Percentiles rank a stretch among this genome's conserved stretches.
These are phyloP conservation scores for Fundulus diaphanus DNA, from an alignment of 2,797 vertebrate genomes.

Conservation along the genomic window DNA sequence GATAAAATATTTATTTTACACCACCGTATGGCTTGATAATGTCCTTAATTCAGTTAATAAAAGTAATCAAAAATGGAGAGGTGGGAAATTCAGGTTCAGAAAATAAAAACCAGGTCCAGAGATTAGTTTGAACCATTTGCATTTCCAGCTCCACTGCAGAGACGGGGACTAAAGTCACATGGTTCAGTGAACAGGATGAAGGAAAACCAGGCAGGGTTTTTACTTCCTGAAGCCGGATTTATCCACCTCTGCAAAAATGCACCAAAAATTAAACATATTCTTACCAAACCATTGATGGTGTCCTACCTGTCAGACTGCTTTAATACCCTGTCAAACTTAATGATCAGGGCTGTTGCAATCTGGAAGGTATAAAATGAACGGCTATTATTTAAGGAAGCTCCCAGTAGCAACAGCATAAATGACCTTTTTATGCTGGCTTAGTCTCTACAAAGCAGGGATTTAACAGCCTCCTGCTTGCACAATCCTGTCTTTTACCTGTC, in stretches of 20 bases:
- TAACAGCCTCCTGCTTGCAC: conserved; percentile 18
- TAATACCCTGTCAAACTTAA: background rate
- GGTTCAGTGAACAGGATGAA: too few species aligned
- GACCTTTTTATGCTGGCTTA: conserved; percentile 4
- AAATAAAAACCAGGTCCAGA: too few species aligned
- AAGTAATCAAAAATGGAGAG: background rate
- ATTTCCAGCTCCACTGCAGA: too few species aligned
- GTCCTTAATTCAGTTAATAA: background rate
- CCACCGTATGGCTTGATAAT: background rate
- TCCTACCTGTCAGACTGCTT: background rate
- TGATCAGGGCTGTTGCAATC: background rate
- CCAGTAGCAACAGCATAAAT: conserved; percentile 1
- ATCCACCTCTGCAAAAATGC: too few species aligned
- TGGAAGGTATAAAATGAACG: background rate
- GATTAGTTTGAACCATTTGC: too few species aligned
- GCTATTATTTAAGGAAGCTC: conserved; percentile 7
- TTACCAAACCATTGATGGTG: background rate
- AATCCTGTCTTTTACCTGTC: background rate
- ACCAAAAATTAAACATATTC: background rate
- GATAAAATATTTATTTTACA: background rate
- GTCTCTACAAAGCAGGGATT: conserved; percentile 18
- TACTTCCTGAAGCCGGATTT: too few species aligned
- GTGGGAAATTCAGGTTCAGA: too few species aligned
- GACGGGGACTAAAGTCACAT: too few species aligned
- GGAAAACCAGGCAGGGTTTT: too few species aligned